Evolutionary conservation across 2,113 vertebrate genomes (phyloP).

Genomic region (Myotis davidii): DNA sequence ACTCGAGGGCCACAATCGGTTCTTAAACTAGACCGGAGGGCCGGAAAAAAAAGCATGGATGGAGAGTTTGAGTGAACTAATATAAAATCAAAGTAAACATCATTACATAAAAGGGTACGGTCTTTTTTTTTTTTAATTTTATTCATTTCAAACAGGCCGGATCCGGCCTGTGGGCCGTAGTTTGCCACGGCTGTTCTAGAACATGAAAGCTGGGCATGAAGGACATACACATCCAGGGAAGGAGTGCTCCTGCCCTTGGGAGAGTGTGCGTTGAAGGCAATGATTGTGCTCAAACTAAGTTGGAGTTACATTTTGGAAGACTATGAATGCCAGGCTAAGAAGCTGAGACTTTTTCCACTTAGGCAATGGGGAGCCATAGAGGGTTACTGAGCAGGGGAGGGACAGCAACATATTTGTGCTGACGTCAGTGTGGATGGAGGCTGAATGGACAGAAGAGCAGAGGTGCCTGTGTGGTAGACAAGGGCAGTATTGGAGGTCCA

Average conservation of each 20-base stretch:
- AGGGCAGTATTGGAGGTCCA: background rate
- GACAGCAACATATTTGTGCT: background rate
- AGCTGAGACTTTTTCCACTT: background rate
- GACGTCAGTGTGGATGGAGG: background rate
- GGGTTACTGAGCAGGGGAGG: background rate
- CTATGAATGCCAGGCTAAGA: background rate
- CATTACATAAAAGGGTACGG: no score
- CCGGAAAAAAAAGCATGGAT: no score
- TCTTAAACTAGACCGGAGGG: no score
- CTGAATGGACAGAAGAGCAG: background rate
- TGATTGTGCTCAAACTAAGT: background rate
- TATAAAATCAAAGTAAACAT: no score
- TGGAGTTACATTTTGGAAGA: background rate
- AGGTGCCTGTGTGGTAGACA: background rate
- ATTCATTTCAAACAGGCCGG: no score
- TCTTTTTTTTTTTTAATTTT: no score
- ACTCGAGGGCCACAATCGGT: no score
- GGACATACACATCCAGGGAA: background rate
- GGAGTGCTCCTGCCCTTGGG: no score
- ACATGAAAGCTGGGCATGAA: background rate
- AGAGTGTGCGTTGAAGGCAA: background rate
- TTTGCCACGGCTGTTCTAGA: no score
- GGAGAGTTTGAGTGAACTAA: no score
- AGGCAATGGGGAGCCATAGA: background rate
- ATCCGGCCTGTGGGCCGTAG: no score